phyloP scores from a whole-genome alignment of 2,888 invertebrate species.

The Caenorhabditis sp. region DNA sequence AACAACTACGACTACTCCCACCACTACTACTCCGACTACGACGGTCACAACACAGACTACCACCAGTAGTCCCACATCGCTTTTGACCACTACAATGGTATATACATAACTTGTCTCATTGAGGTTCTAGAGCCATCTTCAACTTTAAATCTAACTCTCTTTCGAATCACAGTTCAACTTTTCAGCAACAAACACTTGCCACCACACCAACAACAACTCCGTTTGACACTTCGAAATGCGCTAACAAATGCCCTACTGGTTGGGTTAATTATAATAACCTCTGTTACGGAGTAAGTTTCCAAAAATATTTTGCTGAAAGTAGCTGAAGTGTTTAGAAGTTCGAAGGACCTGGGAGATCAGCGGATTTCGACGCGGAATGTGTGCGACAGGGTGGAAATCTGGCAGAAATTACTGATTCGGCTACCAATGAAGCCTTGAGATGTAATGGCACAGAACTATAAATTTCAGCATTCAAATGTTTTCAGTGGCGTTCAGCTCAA shows the following conservation, averaged over 20 bases:
- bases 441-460: slow-evolving; percentile 1
- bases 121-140: too few species aligned
- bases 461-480: too few species aligned
- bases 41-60: background rate
- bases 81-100: too few species aligned
- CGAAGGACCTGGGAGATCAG: slow-evolving; percentile 7
- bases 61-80: too few species aligned
- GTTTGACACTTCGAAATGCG: slow-evolving; percentile 30
- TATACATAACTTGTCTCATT: too few species aligned
- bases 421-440: slow-evolving; percentile 36
- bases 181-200: background rate
- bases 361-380: slow-evolving; percentile 18
- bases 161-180: too few species aligned
- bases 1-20: background rate
- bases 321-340: slow-evolving; percentile 28
- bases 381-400: slow-evolving; percentile 12
- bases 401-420: background rate
- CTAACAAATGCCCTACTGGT: background rate
- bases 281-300: slow-evolving; percentile 40
- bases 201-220: slow-evolving; percentile 13
- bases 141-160: too few species aligned
- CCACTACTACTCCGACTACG: background rate
- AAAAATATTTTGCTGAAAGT: background rate
- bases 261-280: slow-evolving; percentile 26
- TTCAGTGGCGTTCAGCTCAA: slow-evolving; percentile 36